Conservation (phyloP, 2,113 vertebrate genomes). For the Burhinus oedicnemus region DNA sequence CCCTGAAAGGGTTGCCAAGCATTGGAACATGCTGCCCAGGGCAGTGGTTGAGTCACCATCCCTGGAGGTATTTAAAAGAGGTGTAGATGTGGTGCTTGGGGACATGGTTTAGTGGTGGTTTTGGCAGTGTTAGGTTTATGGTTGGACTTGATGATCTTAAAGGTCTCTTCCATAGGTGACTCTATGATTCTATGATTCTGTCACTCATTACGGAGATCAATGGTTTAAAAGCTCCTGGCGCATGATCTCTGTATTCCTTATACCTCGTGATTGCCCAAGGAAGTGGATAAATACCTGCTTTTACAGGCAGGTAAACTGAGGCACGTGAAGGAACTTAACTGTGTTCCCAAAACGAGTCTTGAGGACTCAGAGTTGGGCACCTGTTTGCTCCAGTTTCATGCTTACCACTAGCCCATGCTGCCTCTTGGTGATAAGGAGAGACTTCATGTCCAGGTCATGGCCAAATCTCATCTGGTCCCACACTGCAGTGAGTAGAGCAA, state of each 20-base stretch:
- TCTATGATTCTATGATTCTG: too few species aligned
- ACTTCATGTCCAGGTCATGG: not conserved
- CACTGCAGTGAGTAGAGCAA: not conserved
- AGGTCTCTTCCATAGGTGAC: too few species aligned
- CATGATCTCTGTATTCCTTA: not conserved
- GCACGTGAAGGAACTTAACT: not conserved
- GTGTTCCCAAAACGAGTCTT: not conserved
- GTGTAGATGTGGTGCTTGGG: too few species aligned
- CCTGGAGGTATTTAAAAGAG: too few species aligned
- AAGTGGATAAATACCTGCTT: not conserved
- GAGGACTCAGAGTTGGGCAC: not conserved
- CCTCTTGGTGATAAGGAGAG: not conserved
- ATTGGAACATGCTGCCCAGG: too few species aligned
- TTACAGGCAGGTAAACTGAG: constrained; percentile 13
- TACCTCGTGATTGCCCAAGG: not conserved
- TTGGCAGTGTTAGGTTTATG: too few species aligned
- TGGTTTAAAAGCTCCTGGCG: not conserved
- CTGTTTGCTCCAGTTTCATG: not conserved
- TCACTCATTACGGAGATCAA: not conserved
- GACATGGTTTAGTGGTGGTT: too few species aligned
- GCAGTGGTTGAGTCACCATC: too few species aligned
- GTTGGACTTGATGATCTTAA: too few species aligned
- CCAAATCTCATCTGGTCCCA: not conserved
- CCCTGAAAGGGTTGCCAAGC: too few species aligned
- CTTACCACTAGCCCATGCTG: not conserved